phyloP scores from a whole-genome alignment of 2,113 vertebrate genomes.

The Dipodomys stephensi region DNA sequence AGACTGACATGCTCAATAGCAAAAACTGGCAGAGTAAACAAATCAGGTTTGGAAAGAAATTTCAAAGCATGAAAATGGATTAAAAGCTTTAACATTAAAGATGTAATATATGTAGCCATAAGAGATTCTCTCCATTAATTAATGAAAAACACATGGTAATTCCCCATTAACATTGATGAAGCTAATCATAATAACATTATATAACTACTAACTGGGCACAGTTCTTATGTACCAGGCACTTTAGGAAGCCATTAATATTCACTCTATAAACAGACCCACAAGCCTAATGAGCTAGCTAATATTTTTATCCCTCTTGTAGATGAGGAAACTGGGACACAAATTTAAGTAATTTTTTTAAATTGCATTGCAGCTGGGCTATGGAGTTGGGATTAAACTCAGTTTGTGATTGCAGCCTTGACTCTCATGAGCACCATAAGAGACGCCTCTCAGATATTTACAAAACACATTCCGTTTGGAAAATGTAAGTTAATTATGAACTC shows the following conservation, averaged over 20 bases:
- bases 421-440: not conserved
- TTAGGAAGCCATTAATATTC: not conserved
- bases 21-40: not conserved
- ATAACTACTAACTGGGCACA: not conserved
- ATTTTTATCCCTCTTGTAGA: not conserved
- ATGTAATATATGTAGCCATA: not conserved
- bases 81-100: slow-evolving; percentile 21
- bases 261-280: not conserved
- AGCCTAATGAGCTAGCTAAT: not conserved
- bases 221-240: not conserved
- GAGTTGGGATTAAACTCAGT: not conserved
- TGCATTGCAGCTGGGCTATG: not conserved
- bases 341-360: not conserved
- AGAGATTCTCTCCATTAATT: not conserved
- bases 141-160: not conserved
- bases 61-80: slow-evolving; percentile 36
- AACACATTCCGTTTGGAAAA: not conserved
- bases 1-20: not conserved
- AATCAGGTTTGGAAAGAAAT: not conserved
- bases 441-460: not conserved
- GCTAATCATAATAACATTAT: not conserved
- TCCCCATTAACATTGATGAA: not conserved
- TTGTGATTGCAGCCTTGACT: not conserved
- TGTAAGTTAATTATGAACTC: slow-evolving; percentile 2
- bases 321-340: slow-evolving; percentile 6